A percentile compares a stretch with the other conserved stretches of the same genome.
These are phyloP conservation scores for Limnephilus auricula DNA, from an alignment of 2,888 invertebrate genomes.

Conservation along the genomic window DNA sequence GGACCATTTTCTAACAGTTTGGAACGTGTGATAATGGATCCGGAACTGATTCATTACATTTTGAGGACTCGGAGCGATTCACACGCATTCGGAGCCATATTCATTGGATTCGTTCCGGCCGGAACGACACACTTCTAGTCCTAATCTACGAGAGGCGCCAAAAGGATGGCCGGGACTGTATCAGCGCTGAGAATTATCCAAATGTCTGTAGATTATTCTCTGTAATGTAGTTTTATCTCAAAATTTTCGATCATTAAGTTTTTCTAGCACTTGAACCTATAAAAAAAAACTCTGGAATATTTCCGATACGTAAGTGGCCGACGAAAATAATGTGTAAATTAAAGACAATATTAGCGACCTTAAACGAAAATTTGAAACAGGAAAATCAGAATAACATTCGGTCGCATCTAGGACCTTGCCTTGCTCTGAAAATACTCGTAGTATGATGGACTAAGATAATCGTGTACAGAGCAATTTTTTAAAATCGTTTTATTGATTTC, in stretches of 20 bases:
- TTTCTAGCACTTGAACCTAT: slow-evolving; percentile 11
- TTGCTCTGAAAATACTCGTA: no score
- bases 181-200: slow-evolving; percentile 30
- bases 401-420: no score
- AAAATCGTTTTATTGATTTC: not conserved
- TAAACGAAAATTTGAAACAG: no score
- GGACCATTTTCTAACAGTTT: no score
- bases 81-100: no score
- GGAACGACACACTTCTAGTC: no score
- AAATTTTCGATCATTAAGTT: slow-evolving; percentile 41
- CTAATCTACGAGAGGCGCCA: slow-evolving; percentile 47
- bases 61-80: no score
- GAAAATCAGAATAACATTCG: no score
- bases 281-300: not conserved
- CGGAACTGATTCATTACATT: no score
- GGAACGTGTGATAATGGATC: no score
- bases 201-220: slow-evolving; percentile 38
- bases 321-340: not conserved
- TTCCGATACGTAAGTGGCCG: not conserved
- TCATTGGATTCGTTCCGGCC: no score
- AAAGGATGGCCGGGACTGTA: slow-evolving; percentile 24
- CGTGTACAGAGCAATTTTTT: not conserved
- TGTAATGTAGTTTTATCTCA: slow-evolving; percentile 8
- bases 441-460: not conserved
- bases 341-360: no score